Percentiles rank a stretch among this genome's conserved stretches.
phyloP scores from a whole-genome alignment of 37 sponge, comb jelly and placozoan genomes.

The Mnemiopsis leidyi region DNA sequence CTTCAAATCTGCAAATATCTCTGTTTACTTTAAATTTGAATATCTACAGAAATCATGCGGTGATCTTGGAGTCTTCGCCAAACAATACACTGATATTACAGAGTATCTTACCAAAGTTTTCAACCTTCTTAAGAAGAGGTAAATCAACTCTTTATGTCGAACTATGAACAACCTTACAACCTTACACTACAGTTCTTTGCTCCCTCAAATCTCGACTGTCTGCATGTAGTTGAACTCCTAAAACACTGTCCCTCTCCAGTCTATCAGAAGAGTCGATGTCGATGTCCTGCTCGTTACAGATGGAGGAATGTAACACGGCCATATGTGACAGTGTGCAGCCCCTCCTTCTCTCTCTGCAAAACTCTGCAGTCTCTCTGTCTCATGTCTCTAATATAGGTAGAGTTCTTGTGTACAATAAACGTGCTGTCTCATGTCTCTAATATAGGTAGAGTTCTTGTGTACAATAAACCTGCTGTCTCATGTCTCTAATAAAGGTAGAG shows the following conservation, averaged over 20 bases:
- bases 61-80: neutral
- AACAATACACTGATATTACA: slow-evolving; percentile 11
- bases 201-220: too few species aligned
- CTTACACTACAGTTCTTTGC: too few species aligned
- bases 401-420: too few species aligned
- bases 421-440: too few species aligned
- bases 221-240: too few species aligned
- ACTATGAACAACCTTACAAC: too few species aligned
- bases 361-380: slow-evolving; percentile 12
- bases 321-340: slow-evolving; percentile 20
- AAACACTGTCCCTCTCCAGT: slow-evolving; percentile 28
- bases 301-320: slow-evolving; percentile 59
- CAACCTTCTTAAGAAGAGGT: neutral
- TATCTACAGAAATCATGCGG: slow-evolving; percentile 41
- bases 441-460: too few species aligned
- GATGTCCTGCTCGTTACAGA: slow-evolving; percentile 58
- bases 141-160: too few species aligned
- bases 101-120: neutral
- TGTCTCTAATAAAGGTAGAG: too few species aligned
- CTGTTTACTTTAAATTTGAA: too few species aligned
- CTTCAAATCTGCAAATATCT: too few species aligned
- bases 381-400: neutral
- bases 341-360: slow-evolving; percentile 28
- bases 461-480: too few species aligned
- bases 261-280: slow-evolving; percentile 55